Percentiles rank a stretch among this genome's conserved stretches.
Evolutionary conservation across 2,888 invertebrate species (phyloP).

Genomic region (Syrista parreyssii): DNA sequence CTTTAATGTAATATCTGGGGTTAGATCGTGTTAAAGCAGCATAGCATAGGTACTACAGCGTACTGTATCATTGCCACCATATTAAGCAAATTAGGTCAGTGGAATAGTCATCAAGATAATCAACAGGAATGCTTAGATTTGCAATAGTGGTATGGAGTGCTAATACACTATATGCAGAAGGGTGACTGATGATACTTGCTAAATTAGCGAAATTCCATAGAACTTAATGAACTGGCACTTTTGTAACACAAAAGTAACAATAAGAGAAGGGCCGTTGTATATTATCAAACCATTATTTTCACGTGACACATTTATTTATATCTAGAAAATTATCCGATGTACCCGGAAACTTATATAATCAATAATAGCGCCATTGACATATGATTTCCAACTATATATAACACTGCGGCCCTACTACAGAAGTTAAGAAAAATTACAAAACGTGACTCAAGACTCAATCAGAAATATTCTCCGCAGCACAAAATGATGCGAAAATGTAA

Average conservation of each 20-base stretch:
- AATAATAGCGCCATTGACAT: neutral
- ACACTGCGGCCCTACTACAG: neutral
- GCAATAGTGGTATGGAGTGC: neutral
- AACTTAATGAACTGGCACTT: neutral
- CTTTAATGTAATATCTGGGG: neutral
- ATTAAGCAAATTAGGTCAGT: neutral
- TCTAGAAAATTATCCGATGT: neutral
- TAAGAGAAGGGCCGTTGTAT: neutral
- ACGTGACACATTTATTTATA: neutral
- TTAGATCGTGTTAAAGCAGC: neutral
- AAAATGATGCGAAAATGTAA: neutral
- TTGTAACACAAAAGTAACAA: neutral
- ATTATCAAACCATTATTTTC: neutral
- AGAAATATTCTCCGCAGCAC: neutral
- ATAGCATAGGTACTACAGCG: neutral
- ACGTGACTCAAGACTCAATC: neutral
- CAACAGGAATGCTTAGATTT: neutral
- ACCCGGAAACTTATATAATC: neutral
- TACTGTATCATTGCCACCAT: neutral
- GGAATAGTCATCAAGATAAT: neutral
- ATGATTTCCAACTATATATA: too few species aligned
- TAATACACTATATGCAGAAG: neutral
- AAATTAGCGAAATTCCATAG: neutral
- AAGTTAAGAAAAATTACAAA: neutral
- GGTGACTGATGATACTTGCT: neutral